A percentile compares a stretch with the other conserved stretches of the same genome.
Evolutionary conservation across 2,888 invertebrate species (phyloP).

Genomic region (Drosophila heteroneura): DNA sequence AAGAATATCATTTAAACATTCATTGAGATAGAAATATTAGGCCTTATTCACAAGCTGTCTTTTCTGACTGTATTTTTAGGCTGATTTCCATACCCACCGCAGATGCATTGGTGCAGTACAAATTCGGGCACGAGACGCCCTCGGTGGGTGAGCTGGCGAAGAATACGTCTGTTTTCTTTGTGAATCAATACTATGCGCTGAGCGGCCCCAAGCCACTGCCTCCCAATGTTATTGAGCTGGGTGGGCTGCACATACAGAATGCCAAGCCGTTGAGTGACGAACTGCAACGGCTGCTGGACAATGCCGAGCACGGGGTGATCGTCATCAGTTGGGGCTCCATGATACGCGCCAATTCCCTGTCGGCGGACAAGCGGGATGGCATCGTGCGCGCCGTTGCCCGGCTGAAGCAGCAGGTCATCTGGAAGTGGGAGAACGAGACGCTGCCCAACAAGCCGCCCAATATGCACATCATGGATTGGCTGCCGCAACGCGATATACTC

Average conservation of each 20-base stretch:
- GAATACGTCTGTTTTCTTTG: constrained; percentile 84
- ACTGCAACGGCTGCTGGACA: constrained; percentile 87
- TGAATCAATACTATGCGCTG: constrained; percentile 87
- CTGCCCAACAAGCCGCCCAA: constrained; percentile 88
- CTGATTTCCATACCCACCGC: constrained; percentile 65
- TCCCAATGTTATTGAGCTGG: constrained; percentile 86
- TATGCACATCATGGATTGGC: constrained; percentile 89
- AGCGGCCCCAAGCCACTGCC: constrained; percentile 86
- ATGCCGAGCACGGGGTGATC: constrained; percentile 88
- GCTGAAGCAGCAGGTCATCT: constrained; percentile 88
- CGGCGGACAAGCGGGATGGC: constrained; percentile 86
- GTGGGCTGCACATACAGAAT: constrained; percentile 86
- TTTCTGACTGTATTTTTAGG: constrained; percentile 26
- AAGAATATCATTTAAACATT: neutral
- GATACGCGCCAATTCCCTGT: constrained; percentile 88
- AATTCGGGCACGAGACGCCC: constrained; percentile 84
- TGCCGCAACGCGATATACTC: constrained; percentile 90
- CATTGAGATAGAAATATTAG: neutral
- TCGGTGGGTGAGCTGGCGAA: constrained; percentile 86
- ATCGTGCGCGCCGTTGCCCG: constrained; percentile 87
- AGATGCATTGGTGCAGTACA: constrained; percentile 75
- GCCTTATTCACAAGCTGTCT: neutral
- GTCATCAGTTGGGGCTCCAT: constrained; percentile 91
- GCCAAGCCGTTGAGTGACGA: constrained; percentile 85
- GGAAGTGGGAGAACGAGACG: constrained; percentile 90